These are phyloP conservation scores for Pimpla rufipes DNA, from an alignment of 2,888 invertebrate species.

Conservation along the genomic window DNA sequence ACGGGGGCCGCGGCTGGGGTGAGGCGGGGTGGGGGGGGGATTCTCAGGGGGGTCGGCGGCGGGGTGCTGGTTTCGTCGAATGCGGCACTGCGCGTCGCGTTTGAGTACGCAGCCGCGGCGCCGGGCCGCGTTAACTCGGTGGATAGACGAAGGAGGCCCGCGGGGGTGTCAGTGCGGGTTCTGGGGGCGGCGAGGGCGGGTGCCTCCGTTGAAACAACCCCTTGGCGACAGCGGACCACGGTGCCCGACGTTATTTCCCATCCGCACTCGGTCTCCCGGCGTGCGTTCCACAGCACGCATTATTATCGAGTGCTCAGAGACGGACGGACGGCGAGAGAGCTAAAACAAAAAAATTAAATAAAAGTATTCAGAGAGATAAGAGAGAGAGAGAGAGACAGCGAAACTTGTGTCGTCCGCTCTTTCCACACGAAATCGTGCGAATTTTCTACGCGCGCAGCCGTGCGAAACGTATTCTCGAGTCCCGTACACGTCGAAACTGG, in stretches of 20 bases:
- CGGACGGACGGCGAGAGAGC: background rate
- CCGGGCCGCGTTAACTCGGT: conserved; percentile 63
- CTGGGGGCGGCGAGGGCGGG: conserved; percentile 85
- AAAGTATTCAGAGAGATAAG: background rate
- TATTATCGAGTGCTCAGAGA: conserved; percentile 13
- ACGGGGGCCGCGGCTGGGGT: background rate
- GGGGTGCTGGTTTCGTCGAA: conserved; percentile 29
- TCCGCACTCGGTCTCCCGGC: conserved; percentile 65
- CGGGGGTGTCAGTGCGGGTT: conserved; percentile 84
- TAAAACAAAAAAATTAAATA: background rate
- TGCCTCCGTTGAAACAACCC: conserved; percentile 81
- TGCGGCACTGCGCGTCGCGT: conserved; percentile 41
- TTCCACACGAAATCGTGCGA: conserved; percentile 19
- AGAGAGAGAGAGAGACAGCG: background rate
- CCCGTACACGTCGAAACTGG: conserved; percentile 4
- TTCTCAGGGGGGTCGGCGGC: background rate
- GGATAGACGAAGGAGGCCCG: conserved; percentile 76
- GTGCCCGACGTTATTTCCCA: conserved; percentile 64
- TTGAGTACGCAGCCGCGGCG: conserved; percentile 55
- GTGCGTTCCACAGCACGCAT: conserved; percentile 48
- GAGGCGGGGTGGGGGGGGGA: conserved; percentile 6
- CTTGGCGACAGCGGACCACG: conserved; percentile 80
- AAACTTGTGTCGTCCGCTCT: background rate
- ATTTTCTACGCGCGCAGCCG: conserved; percentile 21
- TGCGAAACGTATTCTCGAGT: conserved; percentile 4